Percentiles rank a stretch among this genome's conserved stretches.
phyloP scores from a whole-genome alignment of 2,113 vertebrate species.

The Caretta caretta region DNA sequence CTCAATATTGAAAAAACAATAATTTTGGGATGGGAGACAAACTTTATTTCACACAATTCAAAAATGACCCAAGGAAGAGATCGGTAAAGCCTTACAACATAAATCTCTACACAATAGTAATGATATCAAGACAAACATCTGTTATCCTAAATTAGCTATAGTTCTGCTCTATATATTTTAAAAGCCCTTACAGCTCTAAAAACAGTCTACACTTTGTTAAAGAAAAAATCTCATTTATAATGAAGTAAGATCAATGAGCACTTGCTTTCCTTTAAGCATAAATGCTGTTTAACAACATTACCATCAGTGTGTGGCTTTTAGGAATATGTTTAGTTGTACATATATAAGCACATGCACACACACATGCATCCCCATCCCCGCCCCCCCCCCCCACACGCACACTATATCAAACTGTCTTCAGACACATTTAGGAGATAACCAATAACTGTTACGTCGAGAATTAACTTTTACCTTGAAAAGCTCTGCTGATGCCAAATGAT shows the following conservation, averaged over 20 bases:
- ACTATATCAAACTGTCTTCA: neutral
- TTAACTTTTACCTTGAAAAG: neutral
- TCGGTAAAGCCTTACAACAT: neutral
- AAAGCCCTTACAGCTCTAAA: neutral
- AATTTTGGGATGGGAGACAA: neutral
- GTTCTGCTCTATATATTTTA: neutral
- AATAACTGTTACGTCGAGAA: neutral
- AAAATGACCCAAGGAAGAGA: neutral
- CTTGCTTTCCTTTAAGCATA: neutral
- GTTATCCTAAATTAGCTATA: neutral
- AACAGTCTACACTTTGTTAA: neutral
- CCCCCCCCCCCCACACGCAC: too few relatives aligned
- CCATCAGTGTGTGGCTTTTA: neutral
- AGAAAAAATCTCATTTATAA: neutral
- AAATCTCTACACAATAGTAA: neutral
- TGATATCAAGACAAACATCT: neutral
- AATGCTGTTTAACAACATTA: neutral
- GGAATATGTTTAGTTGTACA: neutral
- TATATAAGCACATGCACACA: neutral
- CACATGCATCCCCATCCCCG: too few relatives aligned
- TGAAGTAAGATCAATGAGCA: neutral
- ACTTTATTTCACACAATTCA: neutral
- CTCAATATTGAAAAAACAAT: neutral
- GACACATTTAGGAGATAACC: neutral
- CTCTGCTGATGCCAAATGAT: neutral